These are phyloP conservation scores for Hydrotaea diabolus DNA, from an alignment of 2,888 invertebrate genomes.

Conservation along the genomic window DNA sequence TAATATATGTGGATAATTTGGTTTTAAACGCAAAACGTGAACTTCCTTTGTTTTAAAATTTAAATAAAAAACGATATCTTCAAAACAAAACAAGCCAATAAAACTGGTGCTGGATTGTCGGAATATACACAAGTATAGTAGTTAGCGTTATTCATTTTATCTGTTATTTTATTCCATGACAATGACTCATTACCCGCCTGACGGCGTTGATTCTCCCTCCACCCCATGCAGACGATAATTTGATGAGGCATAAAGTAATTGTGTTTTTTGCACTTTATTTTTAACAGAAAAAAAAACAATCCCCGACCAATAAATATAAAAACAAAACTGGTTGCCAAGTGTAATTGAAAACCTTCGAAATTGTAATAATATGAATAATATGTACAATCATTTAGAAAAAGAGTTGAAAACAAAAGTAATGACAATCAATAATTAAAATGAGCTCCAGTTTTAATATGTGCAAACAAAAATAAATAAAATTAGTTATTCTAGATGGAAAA, in stretches of 20 bases:
- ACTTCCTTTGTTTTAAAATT: slow-evolving; percentile 2
- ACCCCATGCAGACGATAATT: slow-evolving; percentile 40
- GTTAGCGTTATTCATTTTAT: neutral
- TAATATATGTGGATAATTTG: neutral
- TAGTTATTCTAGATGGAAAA: too few species aligned
- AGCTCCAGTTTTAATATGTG: too few species aligned
- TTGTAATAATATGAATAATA: slow-evolving; percentile 3
- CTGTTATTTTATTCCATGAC: neutral
- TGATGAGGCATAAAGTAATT: slow-evolving; percentile 44
- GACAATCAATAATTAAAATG: too few species aligned
- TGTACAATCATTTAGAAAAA: neutral
- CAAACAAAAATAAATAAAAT: too few species aligned
- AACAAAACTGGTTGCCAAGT: slow-evolving; percentile 49
- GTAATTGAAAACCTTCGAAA: slow-evolving; percentile 39
- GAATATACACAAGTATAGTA: neutral
- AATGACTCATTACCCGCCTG: slow-evolving; percentile 44
- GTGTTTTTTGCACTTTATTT: neutral
- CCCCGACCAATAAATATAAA: neutral
- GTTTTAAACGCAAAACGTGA: neutral
- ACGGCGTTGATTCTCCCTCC: neutral
- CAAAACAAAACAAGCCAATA: slow-evolving; percentile 1
- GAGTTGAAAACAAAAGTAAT: neutral
- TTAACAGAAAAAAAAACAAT: slow-evolving; percentile 8
- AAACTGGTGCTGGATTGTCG: neutral
- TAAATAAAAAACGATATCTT: neutral